Percentiles rank a stretch among this genome's conserved stretches.
Conservation (phyloP, 2,797 vertebrate species). For the Chrysocyon brachyurus region DNA sequence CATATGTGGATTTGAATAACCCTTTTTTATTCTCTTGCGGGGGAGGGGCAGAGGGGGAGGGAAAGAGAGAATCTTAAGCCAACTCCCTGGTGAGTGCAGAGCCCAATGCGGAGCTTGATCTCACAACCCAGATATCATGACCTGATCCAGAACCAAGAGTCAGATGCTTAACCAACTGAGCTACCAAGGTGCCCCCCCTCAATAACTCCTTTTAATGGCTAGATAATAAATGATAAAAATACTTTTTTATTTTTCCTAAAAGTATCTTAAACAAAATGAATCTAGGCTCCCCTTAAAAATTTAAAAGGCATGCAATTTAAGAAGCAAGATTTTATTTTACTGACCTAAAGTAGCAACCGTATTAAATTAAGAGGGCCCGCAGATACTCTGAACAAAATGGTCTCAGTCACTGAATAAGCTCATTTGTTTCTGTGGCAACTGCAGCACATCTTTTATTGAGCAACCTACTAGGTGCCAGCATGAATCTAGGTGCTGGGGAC, state of each 20-base stretch:
- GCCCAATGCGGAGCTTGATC: not conserved
- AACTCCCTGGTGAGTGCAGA: not conserved
- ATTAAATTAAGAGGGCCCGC: constrained; percentile 45
- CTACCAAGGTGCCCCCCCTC: not conserved
- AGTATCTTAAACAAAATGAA: constrained; percentile 54
- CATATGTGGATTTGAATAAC: constrained; percentile 53
- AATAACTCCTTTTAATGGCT: constrained; percentile 19
- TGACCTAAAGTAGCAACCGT: constrained; percentile 6
- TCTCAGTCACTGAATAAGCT: constrained; percentile 13
- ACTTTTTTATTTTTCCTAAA: constrained; percentile 59
- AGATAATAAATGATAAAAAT: constrained; percentile 53
- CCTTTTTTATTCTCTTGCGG: not conserved
- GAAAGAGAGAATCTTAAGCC: not conserved
- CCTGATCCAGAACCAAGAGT: not conserved
- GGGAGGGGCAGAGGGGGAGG: not conserved
- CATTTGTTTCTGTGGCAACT: constrained; percentile 47
- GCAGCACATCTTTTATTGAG: constrained; percentile 50
- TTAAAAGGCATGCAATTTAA: constrained; percentile 49
- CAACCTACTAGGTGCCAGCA: not conserved
- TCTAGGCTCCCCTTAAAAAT: constrained; percentile 56
- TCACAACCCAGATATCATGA: not conserved
- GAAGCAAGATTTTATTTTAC: constrained; percentile 64
- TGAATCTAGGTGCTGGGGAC: not conserved
- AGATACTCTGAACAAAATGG: constrained; percentile 63
- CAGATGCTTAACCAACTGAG: not conserved